phyloP scores from a whole-genome alignment of 2,113 vertebrate genomes.

The Stigmatopora argus region DNA sequence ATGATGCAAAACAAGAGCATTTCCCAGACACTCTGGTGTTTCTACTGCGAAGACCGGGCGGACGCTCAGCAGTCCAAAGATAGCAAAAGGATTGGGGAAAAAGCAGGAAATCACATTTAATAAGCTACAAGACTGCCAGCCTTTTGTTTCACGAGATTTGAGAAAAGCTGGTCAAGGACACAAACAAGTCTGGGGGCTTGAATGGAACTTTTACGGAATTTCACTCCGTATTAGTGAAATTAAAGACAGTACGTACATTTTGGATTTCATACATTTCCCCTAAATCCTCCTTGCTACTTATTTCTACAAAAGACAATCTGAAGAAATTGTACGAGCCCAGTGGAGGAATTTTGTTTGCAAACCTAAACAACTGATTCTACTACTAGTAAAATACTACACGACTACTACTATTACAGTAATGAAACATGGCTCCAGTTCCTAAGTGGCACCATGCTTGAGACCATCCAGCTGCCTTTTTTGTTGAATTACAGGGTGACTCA shows the following conservation, averaged over 20 bases:
- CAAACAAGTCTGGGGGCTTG: not conserved
- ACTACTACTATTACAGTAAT: slow-evolving; percentile 11
- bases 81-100: not conserved
- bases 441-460: slow-evolving; percentile 41
- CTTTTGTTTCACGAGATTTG: not conserved
- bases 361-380: not conserved
- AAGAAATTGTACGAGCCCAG: not conserved
- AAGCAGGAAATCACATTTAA: not conserved
- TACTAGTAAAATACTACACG: not conserved
- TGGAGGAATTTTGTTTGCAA: not conserved
- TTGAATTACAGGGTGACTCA: slow-evolving; percentile 51
- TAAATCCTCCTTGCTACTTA: not conserved
- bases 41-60: not conserved
- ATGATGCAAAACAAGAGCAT: not conserved
- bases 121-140: not conserved
- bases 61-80: not conserved
- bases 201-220: too few species aligned
- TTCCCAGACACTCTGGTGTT: not conserved
- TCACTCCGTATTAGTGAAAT: too few species aligned
- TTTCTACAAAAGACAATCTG: not conserved
- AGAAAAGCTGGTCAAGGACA: slow-evolving; percentile 8
- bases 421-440: slow-evolving; percentile 28
- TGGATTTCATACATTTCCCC: not conserved
- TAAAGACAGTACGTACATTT: not conserved
- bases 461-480: slow-evolving; percentile 55